phyloP scores from a whole-genome alignment of 2,797 vertebrate species.

The Pipistrellus pygmaeus region DNA sequence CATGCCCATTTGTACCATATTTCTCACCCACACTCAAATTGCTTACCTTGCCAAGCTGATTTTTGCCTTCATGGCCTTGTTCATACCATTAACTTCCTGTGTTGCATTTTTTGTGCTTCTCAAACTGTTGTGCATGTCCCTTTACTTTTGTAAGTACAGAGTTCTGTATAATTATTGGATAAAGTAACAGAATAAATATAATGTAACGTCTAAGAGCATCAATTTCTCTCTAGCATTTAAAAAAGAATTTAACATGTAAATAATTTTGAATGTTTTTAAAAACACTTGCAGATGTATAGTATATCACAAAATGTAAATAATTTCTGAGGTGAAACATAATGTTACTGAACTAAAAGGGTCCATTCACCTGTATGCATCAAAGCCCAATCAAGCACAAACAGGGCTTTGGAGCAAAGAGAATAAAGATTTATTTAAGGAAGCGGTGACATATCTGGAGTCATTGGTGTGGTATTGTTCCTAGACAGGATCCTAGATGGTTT shows the following conservation, averaged over 20 bases:
- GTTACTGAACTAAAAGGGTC: neutral
- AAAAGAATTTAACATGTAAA: neutral
- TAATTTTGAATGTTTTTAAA: slow-evolving; percentile 35
- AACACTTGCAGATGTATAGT: neutral
- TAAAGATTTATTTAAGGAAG: neutral
- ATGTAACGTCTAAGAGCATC: neutral
- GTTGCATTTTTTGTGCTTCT: neutral
- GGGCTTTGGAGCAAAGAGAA: neutral
- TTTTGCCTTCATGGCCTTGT: neutral
- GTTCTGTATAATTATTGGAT: neutral
- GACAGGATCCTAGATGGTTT: neutral
- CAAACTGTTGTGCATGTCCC: neutral
- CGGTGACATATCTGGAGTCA: neutral
- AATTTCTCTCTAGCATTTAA: neutral
- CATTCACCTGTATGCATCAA: neutral
- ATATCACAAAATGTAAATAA: neutral
- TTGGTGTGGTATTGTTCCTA: neutral
- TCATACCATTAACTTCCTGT: neutral
- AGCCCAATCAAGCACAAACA: neutral
- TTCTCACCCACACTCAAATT: neutral
- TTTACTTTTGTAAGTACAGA: neutral
- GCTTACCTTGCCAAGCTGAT: neutral
- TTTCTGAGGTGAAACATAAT: neutral
- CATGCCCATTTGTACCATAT: accelerated
- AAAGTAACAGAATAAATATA: neutral